Evolutionary conservation across 1,140 invertebrate species (phyloP), one percentile per base, ranked within the genome.

Genomic region (Akabosia matsudoensis): DNA sequence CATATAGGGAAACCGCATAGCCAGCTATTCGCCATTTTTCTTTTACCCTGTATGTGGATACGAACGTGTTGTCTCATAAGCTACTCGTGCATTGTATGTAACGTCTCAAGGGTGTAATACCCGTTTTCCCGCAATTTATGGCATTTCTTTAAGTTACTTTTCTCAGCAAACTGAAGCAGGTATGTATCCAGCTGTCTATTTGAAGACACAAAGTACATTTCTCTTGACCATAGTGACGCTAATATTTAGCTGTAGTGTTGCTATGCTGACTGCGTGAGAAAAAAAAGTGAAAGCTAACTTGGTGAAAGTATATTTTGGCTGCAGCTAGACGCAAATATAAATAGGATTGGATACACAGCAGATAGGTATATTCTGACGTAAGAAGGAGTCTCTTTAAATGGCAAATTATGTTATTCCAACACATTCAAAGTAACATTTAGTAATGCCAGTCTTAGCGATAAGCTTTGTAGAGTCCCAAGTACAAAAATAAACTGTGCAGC

Each of bases 51-150:
- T n/a, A n/a, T n/a, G n/a, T n/a, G n/a, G n/a, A n/a, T n/a, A n/a
- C n/a, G n/a, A n/a, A n/a, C n/a, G n/a, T n/a, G n/a, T n/a, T n/a
- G n/a, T n/a, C n/a, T n/a, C n/a, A n/a, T n/a, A n/a, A n/a, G n/a
- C n/a, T 67, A n/a, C 74, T 37, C 24, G 45, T 78, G 74, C 77
- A 76, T 74, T 76, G 74, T 72, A 70, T 76, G 70, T 74, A 76
- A 70, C 76, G 78, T 79, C 78, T 79, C 78, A 18, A 76, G 78
- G 75, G 78, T 76, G 73, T 79, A 79, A 76, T 79, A 79, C 71
- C 75, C 78, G 75, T 64, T 76, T 76, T n/a, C n/a, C n/a, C 54
- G 74, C 78, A 79, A 79, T 79, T 79, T 79, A 79, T 72, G 61
- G 61, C 31, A 67, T 67, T 67, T 67, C 30, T 67, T 67, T 13